Evolutionary conservation across 2,888 invertebrate species (phyloP).

Genomic region (Anorthoa munda): DNA sequence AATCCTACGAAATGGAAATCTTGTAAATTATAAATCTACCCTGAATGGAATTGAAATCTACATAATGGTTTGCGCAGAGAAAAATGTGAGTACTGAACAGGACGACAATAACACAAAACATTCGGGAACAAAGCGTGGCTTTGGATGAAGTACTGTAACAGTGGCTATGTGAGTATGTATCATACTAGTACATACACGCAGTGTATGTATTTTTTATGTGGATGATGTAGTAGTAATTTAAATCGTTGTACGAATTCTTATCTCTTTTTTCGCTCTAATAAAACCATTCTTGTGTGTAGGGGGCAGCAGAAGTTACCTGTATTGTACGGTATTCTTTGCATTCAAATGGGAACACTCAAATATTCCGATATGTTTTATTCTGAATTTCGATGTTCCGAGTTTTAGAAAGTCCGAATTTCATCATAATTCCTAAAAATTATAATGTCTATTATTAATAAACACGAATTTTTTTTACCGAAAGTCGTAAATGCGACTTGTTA

Average conservation of each 20-base stretch:
- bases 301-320: no score
- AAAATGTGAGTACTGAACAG: constrained; percentile 64
- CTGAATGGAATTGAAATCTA: constrained; percentile 71
- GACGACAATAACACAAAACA: constrained; percentile 67
- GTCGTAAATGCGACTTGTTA: no score
- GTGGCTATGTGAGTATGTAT: constrained; percentile 34
- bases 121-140: constrained; percentile 63
- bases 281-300: no score
- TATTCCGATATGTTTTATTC: no score
- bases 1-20: constrained; percentile 65
- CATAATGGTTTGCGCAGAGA: constrained; percentile 65
- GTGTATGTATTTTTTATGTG: not conserved
- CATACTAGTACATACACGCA: not conserved
- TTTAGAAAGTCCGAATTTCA: no score
- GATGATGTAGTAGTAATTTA: not conserved
- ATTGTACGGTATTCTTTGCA: no score
- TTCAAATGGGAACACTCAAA: no score
- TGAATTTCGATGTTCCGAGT: no score
- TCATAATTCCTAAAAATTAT: no score
- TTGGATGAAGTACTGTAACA: constrained; percentile 51
- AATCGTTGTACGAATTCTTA: not conserved
- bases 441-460: no score
- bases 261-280: no score
- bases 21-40: constrained; percentile 72
- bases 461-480: no score